Evolutionary conservation across 1,140 invertebrate genomes (phyloP).

Genomic region (Argopecten irradians): DNA sequence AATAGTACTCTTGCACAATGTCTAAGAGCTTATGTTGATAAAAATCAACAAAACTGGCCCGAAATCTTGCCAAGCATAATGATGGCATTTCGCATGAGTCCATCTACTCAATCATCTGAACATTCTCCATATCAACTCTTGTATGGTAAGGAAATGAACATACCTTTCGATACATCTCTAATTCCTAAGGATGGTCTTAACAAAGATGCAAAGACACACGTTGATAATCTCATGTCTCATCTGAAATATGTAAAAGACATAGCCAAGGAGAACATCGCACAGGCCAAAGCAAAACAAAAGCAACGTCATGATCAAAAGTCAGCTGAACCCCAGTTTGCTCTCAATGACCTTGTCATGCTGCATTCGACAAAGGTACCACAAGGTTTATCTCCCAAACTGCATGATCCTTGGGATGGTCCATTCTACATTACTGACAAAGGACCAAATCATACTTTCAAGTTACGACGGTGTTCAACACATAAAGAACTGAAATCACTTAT

Average conservation of each 20-base stretch:
- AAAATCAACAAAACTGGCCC: slow-evolving; percentile 47
- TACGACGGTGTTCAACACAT: neutral
- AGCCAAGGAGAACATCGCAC: slow-evolving; percentile 43
- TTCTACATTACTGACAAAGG: slow-evolving; percentile 44
- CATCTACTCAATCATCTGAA: slow-evolving; percentile 39
- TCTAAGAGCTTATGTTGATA: slow-evolving; percentile 37
- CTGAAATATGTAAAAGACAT: slow-evolving; percentile 27
- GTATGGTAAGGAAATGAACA: slow-evolving; percentile 43
- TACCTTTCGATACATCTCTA: slow-evolving; percentile 30
- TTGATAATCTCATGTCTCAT: neutral
- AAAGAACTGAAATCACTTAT: neutral
- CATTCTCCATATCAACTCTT: slow-evolving; percentile 39
- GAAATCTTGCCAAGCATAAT: slow-evolving; percentile 42
- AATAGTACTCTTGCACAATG: slow-evolving; percentile 41
- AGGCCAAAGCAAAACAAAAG: slow-evolving; percentile 41
- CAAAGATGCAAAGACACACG: slow-evolving; percentile 26
- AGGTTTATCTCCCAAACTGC: slow-evolving; percentile 45
- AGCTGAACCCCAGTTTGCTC: slow-evolving; percentile 36
- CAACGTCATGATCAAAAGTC: slow-evolving; percentile 39
- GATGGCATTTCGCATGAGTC: slow-evolving; percentile 44
- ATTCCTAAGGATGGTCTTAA: slow-evolving; percentile 7
- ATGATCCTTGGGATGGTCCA: slow-evolving; percentile 45
- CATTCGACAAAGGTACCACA: slow-evolving; percentile 24
- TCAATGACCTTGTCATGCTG: slow-evolving; percentile 37
- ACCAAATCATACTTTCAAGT: slow-evolving; percentile 46